Evolutionary conservation across 2,113 vertebrate genomes (phyloP), one percentile per base, ranked within the genome.

Genomic region (Planiliza haematocheilus): DNA sequence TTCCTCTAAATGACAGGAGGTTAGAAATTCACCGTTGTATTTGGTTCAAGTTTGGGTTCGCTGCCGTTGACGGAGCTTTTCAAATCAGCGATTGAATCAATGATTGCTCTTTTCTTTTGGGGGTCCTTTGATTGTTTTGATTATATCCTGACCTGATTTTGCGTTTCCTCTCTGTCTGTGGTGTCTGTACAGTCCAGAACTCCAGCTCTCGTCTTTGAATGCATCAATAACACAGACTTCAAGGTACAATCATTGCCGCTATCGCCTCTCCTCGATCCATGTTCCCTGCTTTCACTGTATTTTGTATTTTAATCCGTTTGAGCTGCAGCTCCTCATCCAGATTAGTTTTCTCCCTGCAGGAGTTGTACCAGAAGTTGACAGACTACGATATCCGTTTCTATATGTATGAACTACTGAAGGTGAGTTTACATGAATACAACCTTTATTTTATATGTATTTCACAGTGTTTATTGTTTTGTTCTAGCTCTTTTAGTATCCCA

Each of bases 181-280:
- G 59, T 67, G 69, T 70, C 72, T 52, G 9, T 57, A 24, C 77
- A 89, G 86, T 93, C 85, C 76, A 72, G 90, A 84, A 99, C 97
- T 67, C 97, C 97, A 56, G 97, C 97, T 56, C 95, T 99, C 71
- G 97, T 99, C 89, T 98, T 99, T 90, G 97, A 99, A 92, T 98
- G 96, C 95, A 98, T 99, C 94, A 98, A 99, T 89, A 99, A 99
- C 93, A 99, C 97, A 94, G 97, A 99, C 91, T 99, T 99, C 92
- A 99, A 99, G 97, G 97, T 99, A 94, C 50, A 60, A 88, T 17
- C 20, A n/a, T 30, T 30, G 5, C 24, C 5, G 5, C 5, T 30
- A 30, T 70, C 63, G 17, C 14, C 20, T 55, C 17, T 58, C n/a
- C 45, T 36, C 43, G 5, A 30, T 38, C 13, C 65, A 63, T 67